These are phyloP conservation scores for Scolopax mira DNA, from an alignment of 2,113 vertebrate genomes.

Conservation along the genomic window DNA sequence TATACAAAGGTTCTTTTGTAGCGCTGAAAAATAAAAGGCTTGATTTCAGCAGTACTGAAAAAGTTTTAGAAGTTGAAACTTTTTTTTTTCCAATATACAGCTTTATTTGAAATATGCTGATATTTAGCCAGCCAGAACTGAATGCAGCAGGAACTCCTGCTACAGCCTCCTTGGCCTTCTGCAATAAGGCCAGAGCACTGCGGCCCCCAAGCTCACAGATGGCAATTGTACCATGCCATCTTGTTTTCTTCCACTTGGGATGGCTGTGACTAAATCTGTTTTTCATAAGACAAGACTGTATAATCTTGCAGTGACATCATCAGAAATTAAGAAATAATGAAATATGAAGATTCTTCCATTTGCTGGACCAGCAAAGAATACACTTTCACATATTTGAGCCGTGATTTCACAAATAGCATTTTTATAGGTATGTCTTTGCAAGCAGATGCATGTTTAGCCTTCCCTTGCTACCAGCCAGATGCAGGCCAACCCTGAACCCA, in stretches of 20 bases:
- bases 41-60: background rate
- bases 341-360: background rate
- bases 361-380: background rate
- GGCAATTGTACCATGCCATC: background rate
- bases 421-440: background rate
- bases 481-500: background rate
- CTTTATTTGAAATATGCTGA: background rate
- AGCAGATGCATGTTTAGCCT: background rate
- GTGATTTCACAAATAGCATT: background rate
- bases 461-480: background rate
- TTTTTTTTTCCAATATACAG: background rate
- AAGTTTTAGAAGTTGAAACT: conserved; percentile 2
- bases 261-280: background rate
- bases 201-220: background rate
- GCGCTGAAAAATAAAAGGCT: conserved; percentile 1
- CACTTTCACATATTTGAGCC: background rate
- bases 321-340: background rate
- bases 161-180: background rate
- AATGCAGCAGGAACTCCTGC: background rate
- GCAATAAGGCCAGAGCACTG: background rate
- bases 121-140: conserved; percentile 11
- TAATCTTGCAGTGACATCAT: background rate
- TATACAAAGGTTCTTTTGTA: conserved; percentile 60
- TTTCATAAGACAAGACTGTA: background rate
- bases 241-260: background rate